phyloP scores from a whole-genome alignment of 2,113 vertebrate genomes.

The Pongo abelii region DNA sequence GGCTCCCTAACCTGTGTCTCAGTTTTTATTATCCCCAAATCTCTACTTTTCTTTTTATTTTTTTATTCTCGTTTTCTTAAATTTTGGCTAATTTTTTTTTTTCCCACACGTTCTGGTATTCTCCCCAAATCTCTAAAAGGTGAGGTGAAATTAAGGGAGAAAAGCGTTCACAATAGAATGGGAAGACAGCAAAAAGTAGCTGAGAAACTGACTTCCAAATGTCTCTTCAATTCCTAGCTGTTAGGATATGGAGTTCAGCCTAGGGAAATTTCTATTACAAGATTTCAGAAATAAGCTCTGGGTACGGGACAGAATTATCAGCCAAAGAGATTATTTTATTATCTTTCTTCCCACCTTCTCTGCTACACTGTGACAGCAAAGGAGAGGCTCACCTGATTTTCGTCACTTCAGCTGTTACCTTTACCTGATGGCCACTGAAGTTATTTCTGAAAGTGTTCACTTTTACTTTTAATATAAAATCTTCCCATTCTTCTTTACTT shows the following conservation, averaged over 20 bases:
- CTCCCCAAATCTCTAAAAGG: conserved; percentile 25
- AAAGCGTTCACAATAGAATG: neutral
- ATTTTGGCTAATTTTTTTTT: no score
- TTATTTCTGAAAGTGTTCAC: conserved; percentile 45
- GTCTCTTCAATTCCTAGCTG: neutral
- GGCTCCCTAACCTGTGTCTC: neutral
- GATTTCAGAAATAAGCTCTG: conserved; percentile 38
- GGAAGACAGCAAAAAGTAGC: conserved; percentile 15
- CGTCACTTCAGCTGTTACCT: neutral
- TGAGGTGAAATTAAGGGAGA: neutral
- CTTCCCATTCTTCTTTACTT: neutral
- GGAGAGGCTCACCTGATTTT: neutral
- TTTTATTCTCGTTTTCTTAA: no score
- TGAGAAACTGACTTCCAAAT: conserved; percentile 22
- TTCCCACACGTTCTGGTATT: neutral
- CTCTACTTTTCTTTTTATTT: neutral
- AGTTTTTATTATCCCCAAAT: conserved; percentile 34
- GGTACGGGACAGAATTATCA: neutral
- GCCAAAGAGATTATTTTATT: neutral
- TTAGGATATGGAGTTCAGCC: neutral
- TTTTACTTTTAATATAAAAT: conserved; percentile 48
- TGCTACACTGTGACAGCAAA: neutral
- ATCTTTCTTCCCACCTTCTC: neutral
- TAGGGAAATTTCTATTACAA: conserved; percentile 2
- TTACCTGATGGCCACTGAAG: neutral